These are phyloP conservation scores for Chrysodeixis includens DNA, from an alignment of 2,888 invertebrate genomes.

Conservation along the genomic window DNA sequence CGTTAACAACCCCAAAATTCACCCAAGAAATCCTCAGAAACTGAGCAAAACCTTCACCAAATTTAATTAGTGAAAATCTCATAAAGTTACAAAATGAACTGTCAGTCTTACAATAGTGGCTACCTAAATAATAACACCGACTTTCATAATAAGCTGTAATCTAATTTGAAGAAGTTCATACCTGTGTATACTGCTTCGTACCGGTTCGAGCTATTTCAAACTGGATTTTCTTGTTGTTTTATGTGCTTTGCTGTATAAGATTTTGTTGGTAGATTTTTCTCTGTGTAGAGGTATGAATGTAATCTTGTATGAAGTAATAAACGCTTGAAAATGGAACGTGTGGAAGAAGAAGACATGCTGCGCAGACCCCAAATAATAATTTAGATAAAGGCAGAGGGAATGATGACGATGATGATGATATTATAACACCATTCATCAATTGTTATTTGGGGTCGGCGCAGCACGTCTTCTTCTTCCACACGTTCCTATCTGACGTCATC, in stretches of 20 bases:
- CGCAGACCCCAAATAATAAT: no score
- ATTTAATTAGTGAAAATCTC: constrained; percentile 12
- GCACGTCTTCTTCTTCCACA: no score
- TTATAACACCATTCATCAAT: no score
- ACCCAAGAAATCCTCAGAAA: neutral
- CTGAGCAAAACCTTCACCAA: neutral
- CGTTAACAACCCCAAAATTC: neutral
- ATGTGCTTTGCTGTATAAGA: constrained; percentile 12
- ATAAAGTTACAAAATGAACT: constrained; percentile 24
- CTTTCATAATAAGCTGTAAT: constrained; percentile 39
- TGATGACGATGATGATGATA: no score
- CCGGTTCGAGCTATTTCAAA: constrained; percentile 23
- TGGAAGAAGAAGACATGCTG: no score
- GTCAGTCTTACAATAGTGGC: constrained; percentile 30
- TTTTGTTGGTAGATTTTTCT: no score
- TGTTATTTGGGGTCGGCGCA: no score
- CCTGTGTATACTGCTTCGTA: constrained; percentile 21
- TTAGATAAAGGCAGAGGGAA: no score
- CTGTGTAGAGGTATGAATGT: no score
- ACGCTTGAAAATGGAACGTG: no score
- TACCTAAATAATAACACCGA: constrained; percentile 27
- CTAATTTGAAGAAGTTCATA: constrained; percentile 36
- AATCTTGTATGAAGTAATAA: no score
- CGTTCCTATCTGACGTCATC: no score
- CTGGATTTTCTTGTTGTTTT: constrained; percentile 15